These are phyloP conservation scores for Synergus japonicus DNA, from an alignment of 2,888 invertebrate genomes.

Conservation along the genomic window DNA sequence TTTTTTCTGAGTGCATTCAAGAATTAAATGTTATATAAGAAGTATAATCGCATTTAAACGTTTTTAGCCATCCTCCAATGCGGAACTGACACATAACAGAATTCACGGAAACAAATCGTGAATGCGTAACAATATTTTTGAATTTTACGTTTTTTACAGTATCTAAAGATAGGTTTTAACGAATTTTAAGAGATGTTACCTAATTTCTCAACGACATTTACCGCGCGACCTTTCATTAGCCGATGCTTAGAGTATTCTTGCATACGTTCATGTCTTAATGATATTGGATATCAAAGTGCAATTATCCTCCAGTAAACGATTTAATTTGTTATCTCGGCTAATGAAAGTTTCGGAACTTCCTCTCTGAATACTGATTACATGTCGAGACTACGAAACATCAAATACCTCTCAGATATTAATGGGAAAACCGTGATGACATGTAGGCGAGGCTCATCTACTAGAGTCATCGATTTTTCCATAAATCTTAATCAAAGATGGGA, in stretches of 20 bases:
- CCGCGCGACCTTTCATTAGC: not conserved
- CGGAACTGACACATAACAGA: too few relatives aligned
- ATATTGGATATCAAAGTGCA: not conserved
- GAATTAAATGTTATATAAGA: too few relatives aligned
- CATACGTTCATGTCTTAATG: not conserved
- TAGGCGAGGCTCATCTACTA: slow-evolving; percentile 14
- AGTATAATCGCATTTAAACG: too few relatives aligned
- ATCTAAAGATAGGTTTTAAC: too few relatives aligned
- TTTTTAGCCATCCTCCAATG: too few relatives aligned
- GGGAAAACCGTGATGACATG: slow-evolving; percentile 9
- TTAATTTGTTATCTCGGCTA: slow-evolving; percentile 28
- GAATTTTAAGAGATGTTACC: too few relatives aligned
- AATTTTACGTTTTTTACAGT: too few relatives aligned
- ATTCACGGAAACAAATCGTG: too few relatives aligned
- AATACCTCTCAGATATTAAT: slow-evolving; percentile 30
- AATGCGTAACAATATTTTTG: too few relatives aligned
- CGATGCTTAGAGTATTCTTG: not conserved
- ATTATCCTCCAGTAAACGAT: slow-evolving; percentile 4
- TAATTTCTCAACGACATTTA: not conserved
- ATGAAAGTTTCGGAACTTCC: slow-evolving; percentile 34
- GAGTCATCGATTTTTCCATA: slow-evolving; percentile 18
- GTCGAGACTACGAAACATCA: slow-evolving; percentile 20
- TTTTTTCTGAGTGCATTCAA: too few relatives aligned
- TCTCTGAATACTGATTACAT: slow-evolving; percentile 34
- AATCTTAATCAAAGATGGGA: not conserved